Base-by-base conservation (phyloP, 2,888 invertebrate species). In the Hypselothyrea guttata region DNA sequence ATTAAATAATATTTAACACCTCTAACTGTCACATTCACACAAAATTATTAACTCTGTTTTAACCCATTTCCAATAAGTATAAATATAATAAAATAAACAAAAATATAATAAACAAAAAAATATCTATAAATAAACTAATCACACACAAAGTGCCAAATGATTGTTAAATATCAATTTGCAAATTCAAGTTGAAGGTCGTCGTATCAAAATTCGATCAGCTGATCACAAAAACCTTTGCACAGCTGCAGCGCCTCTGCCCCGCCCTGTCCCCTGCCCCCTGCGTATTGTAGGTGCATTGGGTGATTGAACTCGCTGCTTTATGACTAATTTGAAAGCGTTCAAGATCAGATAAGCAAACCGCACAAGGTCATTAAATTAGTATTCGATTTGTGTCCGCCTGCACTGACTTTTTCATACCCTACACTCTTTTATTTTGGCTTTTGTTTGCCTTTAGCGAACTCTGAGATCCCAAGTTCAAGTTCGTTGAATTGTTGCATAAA, bases 241-340 rank as follows among this genome's bases (percentile, higher is more conserved):
- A 65, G 22, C 22, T 22, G 22, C 22, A 60, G 57, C 83, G 76
- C 66, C 73, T n/a, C n/a, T n/a, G 52, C 44, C 13, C 37, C 12
- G 2, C 37, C 28, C 28, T 11, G 15, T 30, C 1, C 27, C 9
- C 34, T 11, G 13, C 33, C 5, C 12, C 13, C 15, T 18, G 12
- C 12, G 7, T 7, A n/a, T n/a, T n/a, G n/a, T n/a, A n/a, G n/a
- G n/a, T n/a, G n/a, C 62, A 12, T 47, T 47, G 12, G 42, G 84
- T 73, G 77, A 82, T 60, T 79, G 78, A 79, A 82, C 84, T 59
- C 48, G 13, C 28, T 22, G 1, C 42, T 65, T 64, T 77, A 67
- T 73, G 79, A 75, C 65, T 63, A 66, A 71, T 47, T 53, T 41
- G 18, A 31, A 46, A 18, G 8, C 40, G 33, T 4, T 34, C 9